A percentile compares a stretch with the other conserved stretches of the same genome.
Evolutionary conservation across 2,797 vertebrate genomes (phyloP).

Genomic region (Tadarida brasiliensis): DNA sequence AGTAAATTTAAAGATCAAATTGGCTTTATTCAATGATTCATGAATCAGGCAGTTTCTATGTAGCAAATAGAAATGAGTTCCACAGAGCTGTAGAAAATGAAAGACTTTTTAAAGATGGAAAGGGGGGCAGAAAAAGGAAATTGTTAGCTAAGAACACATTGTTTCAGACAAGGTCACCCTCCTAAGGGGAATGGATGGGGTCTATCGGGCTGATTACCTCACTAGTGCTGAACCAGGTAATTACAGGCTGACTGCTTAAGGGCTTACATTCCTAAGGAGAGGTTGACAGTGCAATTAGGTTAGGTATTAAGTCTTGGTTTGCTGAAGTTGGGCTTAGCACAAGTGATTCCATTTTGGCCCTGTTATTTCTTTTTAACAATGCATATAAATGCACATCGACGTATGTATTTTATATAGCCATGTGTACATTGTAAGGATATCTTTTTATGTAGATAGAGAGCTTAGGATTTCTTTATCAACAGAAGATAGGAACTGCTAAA

Average conservation of each 20-base stretch:
- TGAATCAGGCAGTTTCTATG: neutral
- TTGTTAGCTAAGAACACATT: neutral
- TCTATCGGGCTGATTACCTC: neutral
- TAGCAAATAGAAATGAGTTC: neutral
- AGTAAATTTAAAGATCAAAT: neutral
- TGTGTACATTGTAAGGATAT: neutral
- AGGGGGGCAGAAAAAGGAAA: neutral
- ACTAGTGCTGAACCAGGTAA: neutral
- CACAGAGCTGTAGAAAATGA: neutral
- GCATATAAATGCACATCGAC: neutral
- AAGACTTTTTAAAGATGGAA: neutral
- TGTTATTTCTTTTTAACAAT: neutral
- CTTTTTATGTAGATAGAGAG: conserved; percentile 6
- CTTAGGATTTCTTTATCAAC: conserved; percentile 66
- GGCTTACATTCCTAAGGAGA: neutral
- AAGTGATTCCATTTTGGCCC: neutral
- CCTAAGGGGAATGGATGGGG: neutral
- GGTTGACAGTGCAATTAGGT: neutral
- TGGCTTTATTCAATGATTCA: neutral
- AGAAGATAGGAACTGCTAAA: conserved; percentile 58
- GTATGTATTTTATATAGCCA: neutral
- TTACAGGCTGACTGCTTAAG: neutral
- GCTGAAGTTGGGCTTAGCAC: neutral
- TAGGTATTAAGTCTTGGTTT: neutral
- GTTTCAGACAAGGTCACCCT: neutral